phyloP scores from a whole-genome alignment of 2,797 vertebrate genomes.

The Mormyrops boulengeri region DNA sequence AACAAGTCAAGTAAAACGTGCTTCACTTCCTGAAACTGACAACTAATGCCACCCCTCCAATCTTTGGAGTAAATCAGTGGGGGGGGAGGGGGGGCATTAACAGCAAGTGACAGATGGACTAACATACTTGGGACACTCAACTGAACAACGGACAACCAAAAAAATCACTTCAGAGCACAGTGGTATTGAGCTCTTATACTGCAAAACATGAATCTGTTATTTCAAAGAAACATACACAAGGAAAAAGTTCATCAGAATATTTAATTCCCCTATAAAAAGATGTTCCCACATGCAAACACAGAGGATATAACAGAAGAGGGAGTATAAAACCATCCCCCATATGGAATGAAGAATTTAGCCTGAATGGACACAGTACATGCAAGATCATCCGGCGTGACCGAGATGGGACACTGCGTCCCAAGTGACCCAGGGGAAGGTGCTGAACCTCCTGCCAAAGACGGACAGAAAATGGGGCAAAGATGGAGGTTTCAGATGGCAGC shows the following conservation, averaged over 20 bases:
- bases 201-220: background rate
- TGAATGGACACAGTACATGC: background rate
- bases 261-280: background rate
- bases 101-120: background rate
- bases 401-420: background rate
- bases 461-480: background rate
- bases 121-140: background rate
- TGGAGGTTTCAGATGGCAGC: background rate
- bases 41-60: background rate
- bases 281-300: background rate
- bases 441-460: background rate
- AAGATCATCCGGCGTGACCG: background rate
- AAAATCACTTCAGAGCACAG: background rate
- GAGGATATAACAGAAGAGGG: background rate
- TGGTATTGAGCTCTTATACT: background rate
- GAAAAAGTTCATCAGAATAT: background rate
- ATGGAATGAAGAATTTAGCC: background rate
- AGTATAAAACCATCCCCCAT: background rate
- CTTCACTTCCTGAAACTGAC: background rate
- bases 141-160: background rate
- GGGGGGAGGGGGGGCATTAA: background rate
- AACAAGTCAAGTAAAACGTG: background rate
- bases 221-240: background rate
- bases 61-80: background rate
- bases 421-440: background rate